phyloP scores from a whole-genome alignment of 2,113 vertebrate species.

The Leucopternis melanops region DNA sequence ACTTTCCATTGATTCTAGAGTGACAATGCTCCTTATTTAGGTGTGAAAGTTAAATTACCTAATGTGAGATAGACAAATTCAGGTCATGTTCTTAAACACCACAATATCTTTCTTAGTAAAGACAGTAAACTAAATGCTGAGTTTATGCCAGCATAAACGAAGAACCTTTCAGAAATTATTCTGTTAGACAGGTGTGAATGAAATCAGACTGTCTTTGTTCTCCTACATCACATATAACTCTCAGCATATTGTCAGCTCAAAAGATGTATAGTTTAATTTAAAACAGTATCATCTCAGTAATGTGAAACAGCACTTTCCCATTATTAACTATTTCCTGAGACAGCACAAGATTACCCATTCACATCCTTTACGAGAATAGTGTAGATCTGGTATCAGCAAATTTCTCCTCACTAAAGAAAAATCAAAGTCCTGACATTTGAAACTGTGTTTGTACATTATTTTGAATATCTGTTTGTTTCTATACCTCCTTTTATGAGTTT shows the following conservation, averaged over 20 bases:
- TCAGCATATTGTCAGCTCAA: not conserved
- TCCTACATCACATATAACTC: not conserved
- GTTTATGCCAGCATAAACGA: not conserved
- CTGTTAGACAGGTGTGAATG: not conserved
- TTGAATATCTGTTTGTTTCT: not conserved
- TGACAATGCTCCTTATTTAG: not conserved
- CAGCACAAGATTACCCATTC: not conserved
- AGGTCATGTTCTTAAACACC: not conserved
- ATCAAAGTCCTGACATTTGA: not conserved
- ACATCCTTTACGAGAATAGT: not conserved
- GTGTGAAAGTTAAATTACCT: not conserved
- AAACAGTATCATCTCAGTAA: not conserved
- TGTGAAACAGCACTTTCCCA: not conserved
- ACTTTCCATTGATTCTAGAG: not conserved
- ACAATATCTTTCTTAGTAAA: not conserved
- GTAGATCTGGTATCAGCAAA: not conserved
- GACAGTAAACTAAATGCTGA: not conserved
- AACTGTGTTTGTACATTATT: not conserved
- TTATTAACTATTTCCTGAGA: not conserved
- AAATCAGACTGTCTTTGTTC: not conserved
- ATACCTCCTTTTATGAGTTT: not conserved
- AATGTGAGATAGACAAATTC: not conserved
- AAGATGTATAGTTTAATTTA: conserved; percentile 16
- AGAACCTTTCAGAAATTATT: not conserved
- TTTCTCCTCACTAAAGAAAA: not conserved